Conservation (phyloP, 2,797 vertebrate species). For the Silurus aristotelis region DNA sequence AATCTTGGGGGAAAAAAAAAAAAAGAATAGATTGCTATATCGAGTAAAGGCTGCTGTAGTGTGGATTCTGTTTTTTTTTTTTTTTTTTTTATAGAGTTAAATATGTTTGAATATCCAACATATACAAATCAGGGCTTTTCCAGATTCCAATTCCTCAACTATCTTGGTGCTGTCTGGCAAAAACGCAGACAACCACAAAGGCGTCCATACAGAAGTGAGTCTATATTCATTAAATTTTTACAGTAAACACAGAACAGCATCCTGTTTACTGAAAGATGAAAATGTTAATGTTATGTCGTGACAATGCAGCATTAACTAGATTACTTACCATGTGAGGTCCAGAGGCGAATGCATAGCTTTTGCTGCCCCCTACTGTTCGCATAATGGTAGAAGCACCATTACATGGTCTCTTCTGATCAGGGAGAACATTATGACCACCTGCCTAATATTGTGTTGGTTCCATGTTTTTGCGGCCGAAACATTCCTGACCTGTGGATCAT, state of each 20-base stretch:
- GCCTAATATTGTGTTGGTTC: no score
- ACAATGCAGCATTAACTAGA: neutral
- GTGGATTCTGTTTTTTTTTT: neutral
- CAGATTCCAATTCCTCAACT: neutral
- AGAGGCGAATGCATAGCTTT: neutral
- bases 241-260: neutral
- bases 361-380: slow-evolving; percentile 33
- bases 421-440: neutral
- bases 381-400: neutral
- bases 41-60: slow-evolving; percentile 14
- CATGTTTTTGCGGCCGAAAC: no score
- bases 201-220: neutral
- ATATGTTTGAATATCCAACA: slow-evolving; percentile 12
- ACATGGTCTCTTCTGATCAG: no score
- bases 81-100: slow-evolving; percentile 13
- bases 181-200: slow-evolving; percentile 1
- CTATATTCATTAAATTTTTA: neutral
- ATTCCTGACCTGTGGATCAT: no score
- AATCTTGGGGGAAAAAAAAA: slow-evolving; percentile 43
- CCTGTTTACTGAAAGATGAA: neutral
- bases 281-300: neutral
- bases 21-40: slow-evolving; percentile 12
- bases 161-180: neutral
- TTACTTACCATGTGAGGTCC: neutral
- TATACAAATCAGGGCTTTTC: neutral